Percentiles rank a stretch among this genome's conserved stretches.
These are phyloP conservation scores for Sinelater perroti DNA, from an alignment of 2,888 invertebrate genomes.

Conservation along the genomic window DNA sequence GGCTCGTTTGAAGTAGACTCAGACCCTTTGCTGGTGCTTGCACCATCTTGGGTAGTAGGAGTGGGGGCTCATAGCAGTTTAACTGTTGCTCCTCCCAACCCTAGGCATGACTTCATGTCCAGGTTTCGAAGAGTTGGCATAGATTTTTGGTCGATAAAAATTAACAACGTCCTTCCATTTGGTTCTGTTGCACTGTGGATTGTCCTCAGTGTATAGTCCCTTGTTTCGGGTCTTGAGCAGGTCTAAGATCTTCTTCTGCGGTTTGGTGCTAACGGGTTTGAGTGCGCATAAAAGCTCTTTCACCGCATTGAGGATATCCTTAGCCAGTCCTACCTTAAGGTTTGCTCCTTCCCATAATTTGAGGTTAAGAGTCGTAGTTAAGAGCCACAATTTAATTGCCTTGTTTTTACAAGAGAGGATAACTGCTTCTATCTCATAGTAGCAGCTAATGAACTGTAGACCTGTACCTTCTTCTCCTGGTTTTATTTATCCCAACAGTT, in stretches of 20 bases:
- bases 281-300: not conserved
- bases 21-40: not conserved
- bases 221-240: constrained; percentile 1
- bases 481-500: too few relatives aligned
- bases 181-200: not conserved
- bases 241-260: not conserved
- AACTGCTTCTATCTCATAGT: too few relatives aligned
- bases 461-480: too few relatives aligned
- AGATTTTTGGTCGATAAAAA: not conserved
- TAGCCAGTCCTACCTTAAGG: not conserved
- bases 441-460: too few relatives aligned
- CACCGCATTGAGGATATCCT: not conserved
- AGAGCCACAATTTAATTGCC: too few relatives aligned
- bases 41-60: not conserved
- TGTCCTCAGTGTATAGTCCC: not conserved
- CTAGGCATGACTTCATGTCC: not conserved
- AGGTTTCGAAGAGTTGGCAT: not conserved
- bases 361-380: too few relatives aligned
- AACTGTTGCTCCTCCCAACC: too few relatives aligned
- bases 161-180: not conserved
- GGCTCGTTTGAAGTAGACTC: not conserved
- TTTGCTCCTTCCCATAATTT: not conserved
- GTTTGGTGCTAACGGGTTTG: not conserved
- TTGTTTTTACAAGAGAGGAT: too few relatives aligned
- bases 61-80: too few relatives aligned